Percentiles rank a stretch among this genome's conserved stretches.
Conservation (phyloP, 2,797 vertebrate species). For the Danio albolineatus region DNA sequence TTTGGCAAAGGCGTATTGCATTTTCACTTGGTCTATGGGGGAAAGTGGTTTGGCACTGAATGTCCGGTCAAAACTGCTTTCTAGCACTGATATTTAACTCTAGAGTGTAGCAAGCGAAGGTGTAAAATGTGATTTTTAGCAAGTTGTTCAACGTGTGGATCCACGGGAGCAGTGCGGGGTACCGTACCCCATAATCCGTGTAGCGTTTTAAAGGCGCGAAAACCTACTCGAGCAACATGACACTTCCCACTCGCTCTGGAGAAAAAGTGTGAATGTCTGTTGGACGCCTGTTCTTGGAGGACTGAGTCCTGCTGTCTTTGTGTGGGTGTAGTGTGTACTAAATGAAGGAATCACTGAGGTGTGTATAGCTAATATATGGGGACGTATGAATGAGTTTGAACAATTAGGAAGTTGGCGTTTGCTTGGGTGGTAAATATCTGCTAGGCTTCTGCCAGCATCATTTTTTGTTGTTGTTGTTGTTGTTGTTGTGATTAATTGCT, state of each 20-base stretch:
- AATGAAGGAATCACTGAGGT: conserved; percentile 33
- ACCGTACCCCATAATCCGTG: conserved; percentile 36
- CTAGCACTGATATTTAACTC: conserved; percentile 43
- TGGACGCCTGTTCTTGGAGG: conserved; percentile 30
- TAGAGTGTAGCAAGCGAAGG: conserved; percentile 31
- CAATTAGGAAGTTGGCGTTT: conserved; percentile 38
- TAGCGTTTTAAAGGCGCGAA: conserved; percentile 52
- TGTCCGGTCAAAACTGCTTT: conserved; percentile 25
- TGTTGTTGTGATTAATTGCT: too few relatives aligned
- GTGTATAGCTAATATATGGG: conserved; percentile 16
- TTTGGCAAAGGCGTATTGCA: conserved; percentile 35
- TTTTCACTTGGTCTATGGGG: conserved; percentile 34
- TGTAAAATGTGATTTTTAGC: conserved; percentile 56
- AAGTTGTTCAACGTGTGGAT: conserved; percentile 27
- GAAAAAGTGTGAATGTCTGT: conserved; percentile 36
- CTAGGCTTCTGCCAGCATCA: background rate
- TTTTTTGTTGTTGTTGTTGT: too few relatives aligned
- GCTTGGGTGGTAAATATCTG: conserved; percentile 16
- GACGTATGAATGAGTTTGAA: conserved; percentile 44
- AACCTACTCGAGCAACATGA: conserved; percentile 55
- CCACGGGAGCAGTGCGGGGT: conserved; percentile 25
- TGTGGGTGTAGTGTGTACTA: conserved; percentile 35
- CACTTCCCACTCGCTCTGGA: conserved; percentile 47
- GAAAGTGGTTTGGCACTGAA: conserved; percentile 32
- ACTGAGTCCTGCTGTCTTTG: conserved; percentile 42